These are phyloP conservation scores for Byasa hedistus DNA, from an alignment of 2,888 invertebrate species.

Conservation along the genomic window DNA sequence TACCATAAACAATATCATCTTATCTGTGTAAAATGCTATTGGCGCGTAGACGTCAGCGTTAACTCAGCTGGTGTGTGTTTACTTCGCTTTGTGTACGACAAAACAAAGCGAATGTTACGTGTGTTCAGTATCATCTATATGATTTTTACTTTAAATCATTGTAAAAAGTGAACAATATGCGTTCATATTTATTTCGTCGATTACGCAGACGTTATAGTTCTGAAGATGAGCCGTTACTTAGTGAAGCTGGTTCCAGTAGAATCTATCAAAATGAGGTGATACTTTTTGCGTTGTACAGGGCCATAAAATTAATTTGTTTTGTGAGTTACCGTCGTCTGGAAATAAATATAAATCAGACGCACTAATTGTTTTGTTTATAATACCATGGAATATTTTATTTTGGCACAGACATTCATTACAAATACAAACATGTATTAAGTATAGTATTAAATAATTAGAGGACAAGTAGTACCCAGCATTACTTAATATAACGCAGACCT, in stretches of 20 bases:
- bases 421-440: no score
- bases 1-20: not conserved
- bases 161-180: slow-evolving; percentile 48
- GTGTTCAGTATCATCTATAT: not conserved
- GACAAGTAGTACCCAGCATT: no score
- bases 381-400: no score
- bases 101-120: not conserved
- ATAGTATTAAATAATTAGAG: no score
- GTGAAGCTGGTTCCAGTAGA: slow-evolving; percentile 39
- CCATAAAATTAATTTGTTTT: no score
- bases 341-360: no score
- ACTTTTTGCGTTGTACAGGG: no score
- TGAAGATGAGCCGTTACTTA: slow-evolving; percentile 61
- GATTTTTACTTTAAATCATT: not conserved
- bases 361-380: no score
- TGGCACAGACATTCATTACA: no score
- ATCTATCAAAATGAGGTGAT: slow-evolving; percentile 53
- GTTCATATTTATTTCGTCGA: slow-evolving; percentile 54
- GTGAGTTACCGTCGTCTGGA: no score
- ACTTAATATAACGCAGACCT: no score
- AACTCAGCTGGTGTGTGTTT: not conserved
- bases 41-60: not conserved
- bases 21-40: not conserved
- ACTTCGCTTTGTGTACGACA: not conserved
- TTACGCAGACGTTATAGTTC: slow-evolving; percentile 41